Evolutionary conservation across 2,113 vertebrate genomes (phyloP).

Genomic region (Probosciger aterrimus): DNA sequence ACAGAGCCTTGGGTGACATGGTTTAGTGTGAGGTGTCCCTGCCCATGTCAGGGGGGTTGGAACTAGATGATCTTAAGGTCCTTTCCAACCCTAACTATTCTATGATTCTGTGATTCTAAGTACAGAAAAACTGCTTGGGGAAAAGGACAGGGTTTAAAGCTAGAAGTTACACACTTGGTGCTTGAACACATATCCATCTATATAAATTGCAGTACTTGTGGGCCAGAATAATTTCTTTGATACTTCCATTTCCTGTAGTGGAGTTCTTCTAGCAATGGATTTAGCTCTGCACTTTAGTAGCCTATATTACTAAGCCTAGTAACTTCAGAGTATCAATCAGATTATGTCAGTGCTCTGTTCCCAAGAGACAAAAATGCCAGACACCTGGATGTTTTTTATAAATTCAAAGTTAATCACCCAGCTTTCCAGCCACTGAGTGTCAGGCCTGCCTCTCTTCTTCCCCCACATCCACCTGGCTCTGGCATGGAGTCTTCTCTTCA

Average conservation of each 20-base stretch:
- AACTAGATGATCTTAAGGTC: no score
- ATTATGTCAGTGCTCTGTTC: neutral
- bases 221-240: neutral
- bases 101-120: neutral
- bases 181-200: neutral
- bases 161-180: neutral
- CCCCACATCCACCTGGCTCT: neutral
- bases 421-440: neutral
- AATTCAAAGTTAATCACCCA: neutral
- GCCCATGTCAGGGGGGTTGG: no score
- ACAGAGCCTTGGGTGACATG: no score
- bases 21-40: no score
- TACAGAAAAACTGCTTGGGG: neutral
- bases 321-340: neutral
- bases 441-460: neutral
- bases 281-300: neutral
- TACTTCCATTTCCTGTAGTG: neutral
- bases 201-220: neutral
- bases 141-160: neutral
- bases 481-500: neutral
- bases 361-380: neutral
- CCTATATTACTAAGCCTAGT: neutral
- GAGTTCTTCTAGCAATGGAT: neutral
- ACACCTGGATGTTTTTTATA: neutral
- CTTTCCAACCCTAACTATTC: neutral